These are phyloP conservation scores for Gortyna flavago DNA, from an alignment of 2,888 invertebrate genomes.

Conservation along the genomic window DNA sequence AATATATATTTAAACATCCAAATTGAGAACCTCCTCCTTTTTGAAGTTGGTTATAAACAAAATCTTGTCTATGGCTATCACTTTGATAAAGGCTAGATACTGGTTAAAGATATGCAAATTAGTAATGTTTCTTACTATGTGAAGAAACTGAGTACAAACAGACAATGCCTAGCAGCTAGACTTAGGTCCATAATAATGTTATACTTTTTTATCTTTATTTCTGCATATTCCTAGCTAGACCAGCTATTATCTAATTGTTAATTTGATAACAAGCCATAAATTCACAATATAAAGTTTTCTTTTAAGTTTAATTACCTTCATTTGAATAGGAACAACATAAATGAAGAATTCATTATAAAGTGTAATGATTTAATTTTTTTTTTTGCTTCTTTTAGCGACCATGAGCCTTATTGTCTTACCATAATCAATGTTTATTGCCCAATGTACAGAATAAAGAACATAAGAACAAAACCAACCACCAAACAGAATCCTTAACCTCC, in stretches of 20 bases:
- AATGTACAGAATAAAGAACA: neutral
- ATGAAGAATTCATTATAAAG: conserved; percentile 53
- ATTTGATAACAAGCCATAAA: conserved; percentile 60
- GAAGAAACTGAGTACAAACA: neutral
- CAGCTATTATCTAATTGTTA: conserved; percentile 61
- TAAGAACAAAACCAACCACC: conserved; percentile 8
- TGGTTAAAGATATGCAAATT: conserved; percentile 17
- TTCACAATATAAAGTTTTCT: conserved; percentile 38
- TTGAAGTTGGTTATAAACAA: neutral
- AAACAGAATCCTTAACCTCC: conserved; percentile 5
- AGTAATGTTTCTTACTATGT: neutral
- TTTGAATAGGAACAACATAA: conserved; percentile 61
- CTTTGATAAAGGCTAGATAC: conserved; percentile 18
- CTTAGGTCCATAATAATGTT: conserved; percentile 32
- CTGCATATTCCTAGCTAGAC: conserved; percentile 43
- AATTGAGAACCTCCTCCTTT: too few species aligned
- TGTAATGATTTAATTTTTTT: conserved; percentile 22
- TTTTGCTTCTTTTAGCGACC: too few species aligned
- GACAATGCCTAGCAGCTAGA: conserved; percentile 20
- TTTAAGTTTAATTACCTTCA: conserved; percentile 59
- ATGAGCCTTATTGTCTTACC: conserved; percentile 17
- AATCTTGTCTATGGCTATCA: conserved; percentile 6
- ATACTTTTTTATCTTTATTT: conserved; percentile 24
- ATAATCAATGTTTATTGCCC: conserved; percentile 38
- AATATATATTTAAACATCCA: too few species aligned